phyloP scores from a whole-genome alignment of 2,113 vertebrate species.

The Trogon melanurus region DNA sequence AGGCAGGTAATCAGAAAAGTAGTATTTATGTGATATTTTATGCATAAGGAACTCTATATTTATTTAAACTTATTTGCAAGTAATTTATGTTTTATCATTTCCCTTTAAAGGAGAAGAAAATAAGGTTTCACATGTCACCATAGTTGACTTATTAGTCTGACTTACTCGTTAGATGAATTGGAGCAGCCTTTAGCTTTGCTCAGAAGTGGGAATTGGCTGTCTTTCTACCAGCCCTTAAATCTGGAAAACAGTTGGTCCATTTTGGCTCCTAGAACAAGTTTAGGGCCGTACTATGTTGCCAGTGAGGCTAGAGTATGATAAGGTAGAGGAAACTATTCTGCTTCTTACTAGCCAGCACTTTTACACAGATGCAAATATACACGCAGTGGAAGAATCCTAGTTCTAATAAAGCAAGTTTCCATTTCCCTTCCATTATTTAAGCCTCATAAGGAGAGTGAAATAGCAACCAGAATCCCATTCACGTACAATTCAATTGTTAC shows the following conservation, averaged over 20 bases:
- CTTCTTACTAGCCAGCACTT: neutral
- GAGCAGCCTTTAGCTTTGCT: neutral
- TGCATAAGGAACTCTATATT: neutral
- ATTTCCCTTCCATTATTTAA: neutral
- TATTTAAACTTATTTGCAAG: neutral
- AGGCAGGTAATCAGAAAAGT: neutral
- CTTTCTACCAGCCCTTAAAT: neutral
- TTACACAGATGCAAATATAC: neutral
- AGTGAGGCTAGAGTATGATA: constrained; percentile 5
- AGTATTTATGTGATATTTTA: neutral
- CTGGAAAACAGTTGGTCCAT: constrained; percentile 27
- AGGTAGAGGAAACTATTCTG: constrained; percentile 2
- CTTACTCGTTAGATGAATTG: constrained; percentile 19
- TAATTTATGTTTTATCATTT: neutral
- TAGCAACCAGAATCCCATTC: neutral
- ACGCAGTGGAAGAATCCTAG: neutral
- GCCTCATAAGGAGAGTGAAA: neutral
- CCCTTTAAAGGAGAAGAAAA: neutral
- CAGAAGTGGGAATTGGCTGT: neutral
- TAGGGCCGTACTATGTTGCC: neutral
- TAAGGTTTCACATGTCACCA: neutral
- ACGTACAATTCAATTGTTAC: neutral
- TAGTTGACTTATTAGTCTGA: constrained; percentile 13
- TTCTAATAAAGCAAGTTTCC: neutral
- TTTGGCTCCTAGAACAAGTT: constrained; percentile 10